These are phyloP conservation scores for Graphium colonna DNA, from an alignment of 2,888 invertebrate genomes.

Conservation along the genomic window DNA sequence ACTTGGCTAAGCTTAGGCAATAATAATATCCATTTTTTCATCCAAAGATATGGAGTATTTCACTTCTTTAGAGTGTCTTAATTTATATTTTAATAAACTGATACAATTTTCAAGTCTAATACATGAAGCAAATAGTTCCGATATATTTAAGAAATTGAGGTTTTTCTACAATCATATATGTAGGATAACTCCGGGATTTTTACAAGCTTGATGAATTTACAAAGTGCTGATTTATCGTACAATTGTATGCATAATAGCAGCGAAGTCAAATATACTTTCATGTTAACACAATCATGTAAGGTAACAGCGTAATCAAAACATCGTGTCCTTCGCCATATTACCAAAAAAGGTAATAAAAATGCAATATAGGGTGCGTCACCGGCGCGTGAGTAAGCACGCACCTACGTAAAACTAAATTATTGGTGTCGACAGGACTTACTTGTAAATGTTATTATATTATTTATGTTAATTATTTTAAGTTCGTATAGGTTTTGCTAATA, in stretches of 20 bases:
- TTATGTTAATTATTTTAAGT: no score
- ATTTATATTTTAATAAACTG: conserved; percentile 90
- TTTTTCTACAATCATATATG: conserved; percentile 88
- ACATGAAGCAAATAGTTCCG: conserved; percentile 62
- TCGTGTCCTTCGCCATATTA: no score
- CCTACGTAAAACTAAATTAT: no score
- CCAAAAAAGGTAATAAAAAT: no score
- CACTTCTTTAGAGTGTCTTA: conserved; percentile 85
- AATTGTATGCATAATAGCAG: conserved; percentile 84
- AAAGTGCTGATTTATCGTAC: conserved; percentile 85
- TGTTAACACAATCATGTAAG: no score
- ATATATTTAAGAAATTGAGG: conserved; percentile 86
- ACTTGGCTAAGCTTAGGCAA: conserved; percentile 91
- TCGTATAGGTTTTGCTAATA: no score
- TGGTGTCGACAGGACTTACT: no score
- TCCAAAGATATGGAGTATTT: conserved; percentile 84
- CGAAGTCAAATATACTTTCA: no score
- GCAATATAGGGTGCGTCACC: no score
- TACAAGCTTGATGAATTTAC: conserved; percentile 83
- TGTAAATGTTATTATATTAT: no score
- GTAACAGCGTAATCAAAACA: no score
- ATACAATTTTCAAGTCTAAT: conserved; percentile 82
- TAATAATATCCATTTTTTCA: conserved; percentile 84
- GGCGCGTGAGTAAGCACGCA: no score
- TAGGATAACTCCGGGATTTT: conserved; percentile 83